Evolutionary conservation across 2,888 invertebrate genomes (phyloP).

Genomic region (Orthonychiurus folsomi): DNA sequence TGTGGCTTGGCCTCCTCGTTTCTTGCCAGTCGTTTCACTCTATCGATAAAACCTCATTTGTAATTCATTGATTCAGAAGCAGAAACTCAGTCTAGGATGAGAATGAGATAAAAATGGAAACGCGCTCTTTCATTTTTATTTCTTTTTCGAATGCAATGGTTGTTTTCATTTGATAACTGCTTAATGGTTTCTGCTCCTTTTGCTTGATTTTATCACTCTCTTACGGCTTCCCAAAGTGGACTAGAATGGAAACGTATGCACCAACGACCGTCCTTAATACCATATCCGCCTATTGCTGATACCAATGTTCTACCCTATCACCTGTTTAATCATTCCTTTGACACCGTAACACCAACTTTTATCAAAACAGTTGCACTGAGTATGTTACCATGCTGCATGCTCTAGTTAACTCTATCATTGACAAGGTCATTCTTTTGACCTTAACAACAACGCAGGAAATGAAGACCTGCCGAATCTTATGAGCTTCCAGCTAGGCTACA

Average conservation of each 20-base stretch:
- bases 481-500: too few species aligned
- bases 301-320: too few species aligned
- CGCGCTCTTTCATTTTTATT: neutral
- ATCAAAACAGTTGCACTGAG: too few species aligned
- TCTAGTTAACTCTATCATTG: too few species aligned
- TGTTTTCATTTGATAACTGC: neutral
- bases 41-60: neutral
- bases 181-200: neutral
- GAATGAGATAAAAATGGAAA: neutral
- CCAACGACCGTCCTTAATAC: constrained; percentile 1
- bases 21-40: neutral
- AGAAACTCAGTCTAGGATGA: too few species aligned
- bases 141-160: neutral
- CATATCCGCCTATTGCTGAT: constrained; percentile 1
- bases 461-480: too few species aligned
- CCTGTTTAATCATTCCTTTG: too few species aligned
- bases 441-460: too few species aligned
- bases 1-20: neutral
- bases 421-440: too few species aligned
- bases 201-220: neutral
- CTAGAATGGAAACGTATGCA: neutral
- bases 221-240: neutral
- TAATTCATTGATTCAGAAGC: neutral
- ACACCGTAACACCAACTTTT: too few species aligned
- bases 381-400: too few species aligned